Base-by-base conservation (phyloP, 2,113 vertebrate genomes). In the Petaurus breviceps region DNA sequence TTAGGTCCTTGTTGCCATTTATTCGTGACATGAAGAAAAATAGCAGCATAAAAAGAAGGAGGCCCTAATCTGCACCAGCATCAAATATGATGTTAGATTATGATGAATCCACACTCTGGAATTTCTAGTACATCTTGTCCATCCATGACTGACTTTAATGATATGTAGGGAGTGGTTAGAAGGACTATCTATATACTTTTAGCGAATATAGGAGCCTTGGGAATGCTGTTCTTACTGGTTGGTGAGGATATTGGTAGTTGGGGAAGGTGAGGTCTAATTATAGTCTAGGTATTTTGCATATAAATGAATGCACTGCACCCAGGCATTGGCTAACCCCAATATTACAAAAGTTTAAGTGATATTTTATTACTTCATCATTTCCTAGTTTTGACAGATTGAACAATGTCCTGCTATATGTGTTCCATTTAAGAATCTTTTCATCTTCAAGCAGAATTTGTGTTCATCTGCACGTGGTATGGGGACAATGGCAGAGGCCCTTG, bases 341-440 rank as follows among this genome's bases (percentile, higher is more conserved):
- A 90, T 93, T 94, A 51, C 46, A 51, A 14, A 91, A 91, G 1
- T 77, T 94, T 95, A 91, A 93, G 51, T 96, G 61, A 91, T 92
- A 95, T 94, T 52, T 46, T 96, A 52, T 91, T 68, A 91, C 14
- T 90, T 50, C 2, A 53, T 92, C 19, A 89, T 84, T 94, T 94
- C 54, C 92, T 95, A 92, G 3, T 55, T 90, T 53, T 55, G 23
- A 77, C 95, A 94, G 84, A 93, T 93, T 92, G 92, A 93, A 93
- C 10, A 57, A 6, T 47, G 12, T 90, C 46, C 95, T 93, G 89
- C 92, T 91, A 93, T 28, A 90, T 22, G 31, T 93, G 89, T 89
- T 96, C 90, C 57, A 5, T 77, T 96, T 90, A 90, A 97, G 43
- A 95, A 95, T 51, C 23, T 91, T 93, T 96, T 51, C 51, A 93